These are phyloP conservation scores for Sinocyclocheilus anophthalmus DNA, from an alignment of 2,113 vertebrate species.

Conservation along the genomic window DNA sequence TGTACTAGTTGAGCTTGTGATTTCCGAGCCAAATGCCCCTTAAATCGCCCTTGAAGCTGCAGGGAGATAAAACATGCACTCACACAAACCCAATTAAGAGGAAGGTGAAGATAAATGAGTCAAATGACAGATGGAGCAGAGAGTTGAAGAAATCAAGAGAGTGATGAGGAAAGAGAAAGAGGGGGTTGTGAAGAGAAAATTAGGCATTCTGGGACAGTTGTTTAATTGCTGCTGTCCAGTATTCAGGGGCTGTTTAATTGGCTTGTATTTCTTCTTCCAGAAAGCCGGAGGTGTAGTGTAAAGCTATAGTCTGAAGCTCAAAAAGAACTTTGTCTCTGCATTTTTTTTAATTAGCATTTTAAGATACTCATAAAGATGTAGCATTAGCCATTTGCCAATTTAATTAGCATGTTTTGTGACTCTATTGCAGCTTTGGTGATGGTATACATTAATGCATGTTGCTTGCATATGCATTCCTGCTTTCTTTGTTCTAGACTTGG, in stretches of 20 bases:
- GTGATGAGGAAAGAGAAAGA: constrained; percentile 18
- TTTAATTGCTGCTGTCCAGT: constrained; percentile 45
- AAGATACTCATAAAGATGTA: constrained; percentile 31
- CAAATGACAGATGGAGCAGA: constrained; percentile 35
- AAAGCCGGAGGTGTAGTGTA: constrained; percentile 29
- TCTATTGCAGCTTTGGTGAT: constrained; percentile 12
- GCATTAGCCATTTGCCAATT: constrained; percentile 29
- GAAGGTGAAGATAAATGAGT: constrained; percentile 30
- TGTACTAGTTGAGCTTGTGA: constrained; percentile 55
- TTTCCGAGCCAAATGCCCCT: constrained; percentile 40
- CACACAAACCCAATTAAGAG: constrained; percentile 39
- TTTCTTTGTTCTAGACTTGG: constrained; percentile 3
- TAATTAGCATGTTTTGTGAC: constrained; percentile 13
- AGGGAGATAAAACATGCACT: constrained; percentile 39
- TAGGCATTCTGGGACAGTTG: constrained; percentile 24
- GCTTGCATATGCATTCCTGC: constrained; percentile 24
- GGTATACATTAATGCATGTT: constrained; percentile 25
- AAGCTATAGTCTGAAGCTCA: constrained; percentile 16
- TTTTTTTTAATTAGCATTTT: constrained; percentile 31
- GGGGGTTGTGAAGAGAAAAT: not conserved
- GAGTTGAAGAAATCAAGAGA: constrained; percentile 29
- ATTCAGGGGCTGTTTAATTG: constrained; percentile 58
- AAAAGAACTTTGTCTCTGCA: not conserved
- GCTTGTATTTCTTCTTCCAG: constrained; percentile 44
- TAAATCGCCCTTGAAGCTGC: constrained; percentile 37